Evolutionary conservation across 2,113 vertebrate species (phyloP).

Genomic region (Odocoileus hemionus): DNA sequence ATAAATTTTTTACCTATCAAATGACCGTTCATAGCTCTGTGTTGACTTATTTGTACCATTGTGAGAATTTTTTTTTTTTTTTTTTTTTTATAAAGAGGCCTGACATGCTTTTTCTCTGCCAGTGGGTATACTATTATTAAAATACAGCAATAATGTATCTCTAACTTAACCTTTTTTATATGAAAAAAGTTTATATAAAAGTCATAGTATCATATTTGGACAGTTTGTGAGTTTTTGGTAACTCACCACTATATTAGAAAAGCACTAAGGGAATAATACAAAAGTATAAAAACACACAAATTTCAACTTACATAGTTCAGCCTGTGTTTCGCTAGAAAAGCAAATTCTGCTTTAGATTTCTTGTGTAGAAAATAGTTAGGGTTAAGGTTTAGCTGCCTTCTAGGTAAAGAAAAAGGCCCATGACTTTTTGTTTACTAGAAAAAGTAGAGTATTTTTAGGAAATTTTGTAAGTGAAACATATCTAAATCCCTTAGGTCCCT

Average conservation of each 20-base stretch:
- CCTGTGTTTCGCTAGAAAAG: not conserved
- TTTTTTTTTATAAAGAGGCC: not conserved
- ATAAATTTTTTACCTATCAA: not conserved
- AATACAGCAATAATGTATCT: slow-evolving; percentile 34
- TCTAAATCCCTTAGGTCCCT: not conserved
- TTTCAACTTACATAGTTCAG: not conserved
- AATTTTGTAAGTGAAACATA: not conserved
- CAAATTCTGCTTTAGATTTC: not conserved
- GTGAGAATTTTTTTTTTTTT: slow-evolving; percentile 25
- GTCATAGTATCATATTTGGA: not conserved
- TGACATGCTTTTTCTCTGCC: not conserved
- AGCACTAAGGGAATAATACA: not conserved
- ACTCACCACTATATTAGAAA: not conserved
- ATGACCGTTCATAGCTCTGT: not conserved
- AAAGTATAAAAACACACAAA: not conserved
- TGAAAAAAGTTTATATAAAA: not conserved
- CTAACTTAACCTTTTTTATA: slow-evolving; percentile 1
- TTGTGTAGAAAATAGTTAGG: not conserved
- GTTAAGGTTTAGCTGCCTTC: not conserved
- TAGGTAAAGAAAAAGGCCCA: not conserved
- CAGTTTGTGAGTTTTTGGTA: not conserved
- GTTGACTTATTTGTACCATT: not conserved
- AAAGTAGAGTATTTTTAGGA: not conserved
- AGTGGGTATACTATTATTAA: not conserved
- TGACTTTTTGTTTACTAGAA: not conserved